Evolutionary conservation across 1,140 invertebrate genomes (phyloP).

Genomic region (Calosoma granatense): DNA sequence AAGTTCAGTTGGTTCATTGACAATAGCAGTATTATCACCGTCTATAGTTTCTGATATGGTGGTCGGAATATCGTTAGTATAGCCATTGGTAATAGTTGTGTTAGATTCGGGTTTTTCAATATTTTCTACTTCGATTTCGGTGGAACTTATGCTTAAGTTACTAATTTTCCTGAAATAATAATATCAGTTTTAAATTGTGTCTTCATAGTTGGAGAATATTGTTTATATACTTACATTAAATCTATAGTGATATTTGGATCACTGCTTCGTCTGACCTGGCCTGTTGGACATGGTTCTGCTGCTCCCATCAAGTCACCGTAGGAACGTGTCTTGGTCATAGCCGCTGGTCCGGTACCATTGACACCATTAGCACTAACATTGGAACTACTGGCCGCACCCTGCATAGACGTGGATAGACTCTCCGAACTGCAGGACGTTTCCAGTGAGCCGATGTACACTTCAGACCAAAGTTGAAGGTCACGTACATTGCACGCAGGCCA

Average conservation of each 20-base stretch:
- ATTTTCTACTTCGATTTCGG: background rate
- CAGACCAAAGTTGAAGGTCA: slow-evolving; percentile 72
- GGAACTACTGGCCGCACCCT: background rate
- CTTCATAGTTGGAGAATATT: too few relatives aligned
- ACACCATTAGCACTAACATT: background rate
- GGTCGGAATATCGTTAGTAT: too few relatives aligned
- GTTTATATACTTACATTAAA: slow-evolving; percentile 16
- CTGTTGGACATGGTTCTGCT: slow-evolving; percentile 33
- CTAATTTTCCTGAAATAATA: background rate
- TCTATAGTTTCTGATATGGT: too few relatives aligned
- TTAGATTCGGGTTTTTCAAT: background rate
- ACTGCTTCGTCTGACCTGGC: slow-evolving; percentile 52
- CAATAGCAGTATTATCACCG: too few relatives aligned
- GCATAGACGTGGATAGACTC: slow-evolving; percentile 16
- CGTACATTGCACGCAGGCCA: slow-evolving; percentile 78
- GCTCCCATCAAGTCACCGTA: slow-evolving; percentile 64
- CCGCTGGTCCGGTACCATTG: background rate
- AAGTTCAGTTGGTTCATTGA: too few relatives aligned
- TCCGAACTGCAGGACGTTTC: slow-evolving; percentile 30
- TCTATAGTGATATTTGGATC: slow-evolving; percentile 71
- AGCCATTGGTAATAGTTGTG: too few relatives aligned
- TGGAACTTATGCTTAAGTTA: background rate
- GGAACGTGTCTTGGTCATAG: slow-evolving; percentile 67
- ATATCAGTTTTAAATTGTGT: background rate
- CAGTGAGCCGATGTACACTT: slow-evolving; percentile 65